Conservation (phyloP, 2,113 vertebrate genomes). For the Brachypteracias leptosomus region DNA sequence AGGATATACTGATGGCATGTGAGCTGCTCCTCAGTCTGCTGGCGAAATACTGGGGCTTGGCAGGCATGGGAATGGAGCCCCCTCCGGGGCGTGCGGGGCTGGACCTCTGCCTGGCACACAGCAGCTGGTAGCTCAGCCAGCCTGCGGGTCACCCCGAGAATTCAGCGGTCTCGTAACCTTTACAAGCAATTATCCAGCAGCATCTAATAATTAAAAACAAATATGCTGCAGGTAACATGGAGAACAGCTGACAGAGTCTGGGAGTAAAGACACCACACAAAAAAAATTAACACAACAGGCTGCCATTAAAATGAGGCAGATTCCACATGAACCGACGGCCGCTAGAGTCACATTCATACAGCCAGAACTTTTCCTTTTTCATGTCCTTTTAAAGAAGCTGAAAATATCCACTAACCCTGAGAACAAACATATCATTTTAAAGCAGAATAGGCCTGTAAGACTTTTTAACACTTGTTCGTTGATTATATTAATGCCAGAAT, state of each 20-base stretch:
- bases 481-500: conserved; percentile 97
- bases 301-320: not conserved
- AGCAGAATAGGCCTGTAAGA: conserved; percentile 87
- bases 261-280: not conserved
- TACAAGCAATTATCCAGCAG: not conserved
- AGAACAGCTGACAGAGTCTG: not conserved
- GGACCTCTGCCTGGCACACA: not conserved
- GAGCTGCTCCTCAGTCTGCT: not conserved
- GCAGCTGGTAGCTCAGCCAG: not conserved
- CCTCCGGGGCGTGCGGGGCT: not conserved
- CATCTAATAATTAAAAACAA: not conserved
- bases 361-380: not conserved
- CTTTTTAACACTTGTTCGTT: conserved; percentile 89
- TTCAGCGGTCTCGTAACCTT: not conserved
- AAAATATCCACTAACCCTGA: conserved; percentile 48
- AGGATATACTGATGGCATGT: not conserved
- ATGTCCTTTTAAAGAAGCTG: conserved; percentile 39
- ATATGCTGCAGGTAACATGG: not conserved
- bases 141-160: not conserved
- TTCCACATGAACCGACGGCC: not conserved
- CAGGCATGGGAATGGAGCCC: not conserved
- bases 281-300: not conserved
- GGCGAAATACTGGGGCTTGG: not conserved
- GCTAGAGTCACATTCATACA: accelerated
- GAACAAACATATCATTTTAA: conserved; percentile 82